Evolutionary conservation across 2,113 vertebrate species (phyloP), one percentile per base, ranked within the genome.

Genomic region (Ammospiza caudacuta): DNA sequence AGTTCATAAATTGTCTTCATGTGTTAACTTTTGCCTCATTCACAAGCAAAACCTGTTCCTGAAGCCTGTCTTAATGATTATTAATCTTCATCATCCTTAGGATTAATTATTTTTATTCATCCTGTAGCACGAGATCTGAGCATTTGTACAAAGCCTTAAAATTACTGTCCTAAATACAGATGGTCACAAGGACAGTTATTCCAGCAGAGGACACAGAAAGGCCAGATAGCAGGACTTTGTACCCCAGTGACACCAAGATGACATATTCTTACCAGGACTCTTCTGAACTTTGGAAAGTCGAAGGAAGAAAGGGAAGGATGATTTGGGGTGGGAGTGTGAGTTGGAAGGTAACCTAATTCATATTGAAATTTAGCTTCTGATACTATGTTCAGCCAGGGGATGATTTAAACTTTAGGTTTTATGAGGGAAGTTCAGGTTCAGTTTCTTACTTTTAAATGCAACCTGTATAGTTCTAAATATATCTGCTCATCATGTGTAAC

Each of bases 241-340:
- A 44, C 3, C 15, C 12, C 54, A 59, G 39, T 0, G 9, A 31
- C 55, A 66, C 24, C 17, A 37, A 61, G 15, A 6, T 57, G 31
- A 6, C 41, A 24, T 15, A 5, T 9, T 54, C 22, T 25, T 64
- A 28, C 4, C 20, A 7, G 16, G 61, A 27, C 8, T 22, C 28
- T 54, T 77, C 20, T 62, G 43, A 18, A 15, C 46, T 89, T 44
- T 49, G 66, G 68, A 39, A 43, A 73, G 20, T 24, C 64, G 13
- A 58, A 73, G 8, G 18, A 63, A 82, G 57, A 87, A 57, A 84
- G 31, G 44, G 87, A 76, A 59, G 57, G 52, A 33, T 75, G 25
- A 35, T 5, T 16, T 75, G 31, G 49, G 8, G 3, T 9, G 5
- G 13, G 2, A 2, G 1, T 9, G 7, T 12, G 10, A 9, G 25